Percentiles rank a stretch among this genome's conserved stretches.
Evolutionary conservation across 2,797 vertebrate genomes (phyloP).

Genomic region (Neosilurus hyrtlii): DNA sequence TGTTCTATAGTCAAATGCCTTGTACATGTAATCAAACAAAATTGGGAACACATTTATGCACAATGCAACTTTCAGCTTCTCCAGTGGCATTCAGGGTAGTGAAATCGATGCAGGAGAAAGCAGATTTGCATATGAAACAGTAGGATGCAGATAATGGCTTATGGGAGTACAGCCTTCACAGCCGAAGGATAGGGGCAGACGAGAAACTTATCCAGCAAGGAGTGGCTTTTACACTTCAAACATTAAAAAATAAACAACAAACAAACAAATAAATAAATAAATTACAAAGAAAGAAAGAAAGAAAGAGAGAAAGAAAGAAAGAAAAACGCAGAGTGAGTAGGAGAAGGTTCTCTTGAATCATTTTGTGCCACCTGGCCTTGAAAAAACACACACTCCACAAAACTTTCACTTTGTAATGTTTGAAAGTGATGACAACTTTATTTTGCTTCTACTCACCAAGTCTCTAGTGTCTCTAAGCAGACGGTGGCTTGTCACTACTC

Average conservation of each 20-base stretch:
- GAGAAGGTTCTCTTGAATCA: slow-evolving; percentile 38
- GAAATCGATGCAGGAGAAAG: slow-evolving; percentile 45
- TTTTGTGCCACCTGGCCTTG: slow-evolving; percentile 40
- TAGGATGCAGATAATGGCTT: slow-evolving; percentile 57
- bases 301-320: not conserved
- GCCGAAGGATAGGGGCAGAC: slow-evolving; percentile 43
- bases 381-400: slow-evolving; percentile 51
- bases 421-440: slow-evolving; percentile 35
- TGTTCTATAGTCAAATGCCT: slow-evolving; percentile 9
- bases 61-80: slow-evolving; percentile 10
- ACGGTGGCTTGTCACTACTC: slow-evolving; percentile 42
- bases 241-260: not conserved
- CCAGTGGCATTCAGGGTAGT: slow-evolving; percentile 18
- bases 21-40: not conserved
- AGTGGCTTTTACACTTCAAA: slow-evolving; percentile 57
- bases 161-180: slow-evolving; percentile 43
- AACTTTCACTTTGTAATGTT: slow-evolving; percentile 45
- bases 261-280: not conserved
- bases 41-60: slow-evolving; percentile 3
- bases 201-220: slow-evolving; percentile 29
- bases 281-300: not conserved
- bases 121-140: slow-evolving; percentile 71
- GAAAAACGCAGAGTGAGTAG: slow-evolving; percentile 1
- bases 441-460: slow-evolving; percentile 13
- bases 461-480: slow-evolving; percentile 37